Percentiles rank a stretch among this genome's conserved stretches.
Conservation (phyloP, 2,888 invertebrate species). For the Brachyopa scutellaris region DNA sequence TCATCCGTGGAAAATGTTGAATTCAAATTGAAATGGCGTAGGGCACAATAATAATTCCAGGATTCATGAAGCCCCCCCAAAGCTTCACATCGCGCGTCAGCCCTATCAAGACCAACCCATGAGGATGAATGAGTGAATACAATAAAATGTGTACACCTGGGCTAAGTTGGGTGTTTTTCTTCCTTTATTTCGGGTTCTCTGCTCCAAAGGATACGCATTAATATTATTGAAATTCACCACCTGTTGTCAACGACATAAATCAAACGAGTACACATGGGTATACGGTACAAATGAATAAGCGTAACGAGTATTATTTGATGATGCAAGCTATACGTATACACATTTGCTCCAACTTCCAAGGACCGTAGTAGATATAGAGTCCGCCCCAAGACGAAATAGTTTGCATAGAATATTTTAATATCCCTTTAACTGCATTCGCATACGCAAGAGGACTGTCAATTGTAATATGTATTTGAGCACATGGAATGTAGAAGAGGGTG, state of each 20-base stretch:
- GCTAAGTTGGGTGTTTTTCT: slow-evolving; percentile 24
- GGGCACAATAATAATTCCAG: slow-evolving; percentile 65
- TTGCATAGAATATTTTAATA: slow-evolving; percentile 64
- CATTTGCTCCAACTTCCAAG: neutral
- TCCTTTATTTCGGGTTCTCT: neutral
- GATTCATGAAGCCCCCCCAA: slow-evolving; percentile 52
- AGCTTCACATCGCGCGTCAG: neutral
- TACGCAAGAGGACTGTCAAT: slow-evolving; percentile 15
- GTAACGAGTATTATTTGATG: slow-evolving; percentile 55
- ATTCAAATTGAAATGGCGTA: slow-evolving; percentile 62
- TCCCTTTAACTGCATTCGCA: slow-evolving; percentile 55
- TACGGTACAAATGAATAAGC: slow-evolving; percentile 58
- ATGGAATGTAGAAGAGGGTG: neutral
- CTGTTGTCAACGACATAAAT: slow-evolving; percentile 71
- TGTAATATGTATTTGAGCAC: slow-evolving; percentile 52
- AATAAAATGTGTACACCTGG: slow-evolving; percentile 64
- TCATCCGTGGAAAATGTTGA: slow-evolving; percentile 37
- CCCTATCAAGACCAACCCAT: slow-evolving; percentile 21
- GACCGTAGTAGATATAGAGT: too few relatives aligned
- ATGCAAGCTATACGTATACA: slow-evolving; percentile 25
- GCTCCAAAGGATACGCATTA: slow-evolving; percentile 66
- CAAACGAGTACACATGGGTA: slow-evolving; percentile 43
- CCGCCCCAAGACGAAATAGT: slow-evolving; percentile 55
- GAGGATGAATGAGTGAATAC: slow-evolving; percentile 40
- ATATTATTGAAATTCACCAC: slow-evolving; percentile 72